Conservation (phyloP, 1,140 invertebrate species). For the Drosophila bipectinata region DNA sequence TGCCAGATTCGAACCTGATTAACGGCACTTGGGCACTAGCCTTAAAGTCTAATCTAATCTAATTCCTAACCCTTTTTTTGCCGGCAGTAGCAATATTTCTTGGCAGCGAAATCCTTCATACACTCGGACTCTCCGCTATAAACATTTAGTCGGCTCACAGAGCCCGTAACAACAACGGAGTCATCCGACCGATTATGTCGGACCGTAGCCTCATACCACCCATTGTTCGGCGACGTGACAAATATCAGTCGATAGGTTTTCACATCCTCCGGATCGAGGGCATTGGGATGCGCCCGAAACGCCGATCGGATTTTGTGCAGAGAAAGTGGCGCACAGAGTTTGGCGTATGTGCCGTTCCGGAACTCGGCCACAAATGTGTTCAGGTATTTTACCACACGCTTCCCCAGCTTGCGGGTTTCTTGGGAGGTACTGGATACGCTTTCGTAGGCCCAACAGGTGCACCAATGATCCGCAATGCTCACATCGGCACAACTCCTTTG, state of each 20-base stretch:
- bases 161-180: constrained; percentile 69
- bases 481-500: constrained; percentile 89
- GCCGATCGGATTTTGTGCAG: constrained; percentile 52
- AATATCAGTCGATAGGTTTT: constrained; percentile 83
- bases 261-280: constrained; percentile 16
- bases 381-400: constrained; percentile 84
- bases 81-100: constrained; percentile 86
- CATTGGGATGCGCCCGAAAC: constrained; percentile 47
- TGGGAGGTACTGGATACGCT: constrained; percentile 82
- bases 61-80: constrained; percentile 45
- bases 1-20: constrained; percentile 31
- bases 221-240: constrained; percentile 85
- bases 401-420: constrained; percentile 83
- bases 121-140: constrained; percentile 86
- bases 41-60: constrained; percentile 16
- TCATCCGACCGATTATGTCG: constrained; percentile 71
- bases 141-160: constrained; percentile 87
- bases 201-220: constrained; percentile 87
- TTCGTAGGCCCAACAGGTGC: constrained; percentile 87
- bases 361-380: constrained; percentile 73
- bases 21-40: constrained; percentile 56
- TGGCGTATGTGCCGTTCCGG: constrained; percentile 62
- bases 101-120: constrained; percentile 84
- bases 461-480: constrained; percentile 91
- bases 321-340: constrained; percentile 50